phyloP scores from a whole-genome alignment of 2,113 vertebrate species.

The Panthera tigris region DNA sequence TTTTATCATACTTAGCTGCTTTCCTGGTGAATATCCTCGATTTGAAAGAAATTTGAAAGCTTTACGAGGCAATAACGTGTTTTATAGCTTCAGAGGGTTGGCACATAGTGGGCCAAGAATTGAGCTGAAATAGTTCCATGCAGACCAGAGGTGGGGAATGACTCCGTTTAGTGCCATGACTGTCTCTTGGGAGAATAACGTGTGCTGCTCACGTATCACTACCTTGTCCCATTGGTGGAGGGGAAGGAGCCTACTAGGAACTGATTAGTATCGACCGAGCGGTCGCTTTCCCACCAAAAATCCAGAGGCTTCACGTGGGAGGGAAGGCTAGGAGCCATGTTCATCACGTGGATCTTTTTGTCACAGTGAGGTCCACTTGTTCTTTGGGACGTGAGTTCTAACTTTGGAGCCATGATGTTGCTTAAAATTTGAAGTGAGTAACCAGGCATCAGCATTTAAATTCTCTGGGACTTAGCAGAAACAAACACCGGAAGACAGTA shows the following conservation, averaged over 20 bases:
- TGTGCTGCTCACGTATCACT: neutral
- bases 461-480: slow-evolving; percentile 35
- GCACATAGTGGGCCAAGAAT: neutral
- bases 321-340: neutral
- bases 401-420: neutral
- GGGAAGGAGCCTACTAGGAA: neutral
- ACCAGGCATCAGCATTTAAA: slow-evolving; percentile 29
- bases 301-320: neutral
- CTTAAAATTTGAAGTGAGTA: slow-evolving; percentile 73
- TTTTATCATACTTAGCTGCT: neutral
- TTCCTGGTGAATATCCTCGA: neutral
- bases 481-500: slow-evolving; percentile 58
- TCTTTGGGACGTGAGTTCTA: neutral
- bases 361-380: neutral
- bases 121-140: neutral
- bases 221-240: neutral
- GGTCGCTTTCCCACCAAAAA: neutral
- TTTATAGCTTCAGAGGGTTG: neutral
- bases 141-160: neutral
- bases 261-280: neutral
- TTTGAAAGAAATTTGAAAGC: neutral
- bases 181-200: neutral
- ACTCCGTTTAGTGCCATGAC: neutral
- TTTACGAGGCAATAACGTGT: neutral
- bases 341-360: neutral